Evolutionary conservation across 2,113 vertebrate species (phyloP), one percentile per base, ranked within the genome.

Genomic region (Sander vitreus): DNA sequence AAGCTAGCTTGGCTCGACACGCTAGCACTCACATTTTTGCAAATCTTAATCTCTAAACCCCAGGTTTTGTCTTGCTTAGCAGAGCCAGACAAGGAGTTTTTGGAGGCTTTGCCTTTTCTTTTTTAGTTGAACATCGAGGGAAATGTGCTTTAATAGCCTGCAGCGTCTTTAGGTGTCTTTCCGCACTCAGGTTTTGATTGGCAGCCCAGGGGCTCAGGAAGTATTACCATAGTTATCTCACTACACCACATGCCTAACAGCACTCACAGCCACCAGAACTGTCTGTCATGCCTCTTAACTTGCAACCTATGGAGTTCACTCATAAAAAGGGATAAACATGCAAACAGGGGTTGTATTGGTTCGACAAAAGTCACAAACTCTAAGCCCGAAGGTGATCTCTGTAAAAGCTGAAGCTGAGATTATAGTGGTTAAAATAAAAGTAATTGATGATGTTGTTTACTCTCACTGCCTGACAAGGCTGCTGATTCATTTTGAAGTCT

Each of bases 221-320:
- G 73, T 74, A 87, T 93, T 93, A 88, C 87, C 89, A 85, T 86
- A 89, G 88, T 91, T 91, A 94, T 93, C 89, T 93, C 87, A 85
- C 68, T 55, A 27, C 79, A 39, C 79, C 89, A 89, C 89, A 89
- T 81, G 88, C 89, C 89, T 71, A 81, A 84, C 91, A 90, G 84
- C 76, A 78, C 80, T 91, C 77, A 76, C 73, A 87, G 89, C 88
- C 84, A 89, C 90, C 86, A 55, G 85, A 89, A 88, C 86, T 81
- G 91, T 73, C 65, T 88, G 89, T 88, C 84, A 83, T 12, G 80
- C 80, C 75, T 84, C 81, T 86, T 83, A 86, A 90, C 84, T 82
- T 58, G 67, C 84, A 85, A 74, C 91, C 84, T 91, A 85, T 80
- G 71, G 84, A 88, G 84, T 87, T 88, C 73, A 84, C 73, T 81